Evolutionary conservation across 2,797 vertebrate species (phyloP).

Genomic region (Pantherophis vulpinus): DNA sequence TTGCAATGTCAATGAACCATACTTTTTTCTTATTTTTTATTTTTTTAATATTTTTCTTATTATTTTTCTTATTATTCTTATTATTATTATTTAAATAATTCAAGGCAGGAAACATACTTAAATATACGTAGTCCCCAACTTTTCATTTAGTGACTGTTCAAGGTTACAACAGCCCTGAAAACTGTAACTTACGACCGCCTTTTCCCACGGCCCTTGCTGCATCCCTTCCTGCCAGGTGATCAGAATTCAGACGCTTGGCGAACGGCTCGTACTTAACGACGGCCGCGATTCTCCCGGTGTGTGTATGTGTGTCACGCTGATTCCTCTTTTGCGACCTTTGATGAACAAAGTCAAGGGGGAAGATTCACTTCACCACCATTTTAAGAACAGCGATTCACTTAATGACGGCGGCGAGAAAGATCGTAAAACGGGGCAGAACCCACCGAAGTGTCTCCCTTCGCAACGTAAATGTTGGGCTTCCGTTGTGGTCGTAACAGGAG

Average conservation of each 20-base stretch:
- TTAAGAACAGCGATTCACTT: background rate
- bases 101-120: background rate
- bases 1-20: too few species aligned
- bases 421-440: background rate
- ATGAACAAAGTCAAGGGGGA: background rate
- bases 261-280: background rate
- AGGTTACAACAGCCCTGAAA: too few species aligned
- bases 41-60: too few species aligned
- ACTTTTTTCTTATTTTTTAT: too few species aligned
- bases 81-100: background rate
- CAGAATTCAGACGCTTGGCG: background rate
- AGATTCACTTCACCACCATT: rapidly evolving
- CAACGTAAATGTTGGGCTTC: too few species aligned
- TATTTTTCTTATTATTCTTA: background rate
- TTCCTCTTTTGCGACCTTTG: background rate
- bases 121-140: rapidly evolving
- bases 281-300: background rate
- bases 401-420: rapidly evolving
- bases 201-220: background rate
- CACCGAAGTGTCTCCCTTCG: too few species aligned
- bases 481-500: background rate
- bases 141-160: background rate
- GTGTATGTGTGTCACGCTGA: background rate
- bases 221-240: background rate
- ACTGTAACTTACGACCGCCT: background rate